Base-by-base conservation (phyloP, 2,888 invertebrate species). In the Sphecodes monilicornis region DNA sequence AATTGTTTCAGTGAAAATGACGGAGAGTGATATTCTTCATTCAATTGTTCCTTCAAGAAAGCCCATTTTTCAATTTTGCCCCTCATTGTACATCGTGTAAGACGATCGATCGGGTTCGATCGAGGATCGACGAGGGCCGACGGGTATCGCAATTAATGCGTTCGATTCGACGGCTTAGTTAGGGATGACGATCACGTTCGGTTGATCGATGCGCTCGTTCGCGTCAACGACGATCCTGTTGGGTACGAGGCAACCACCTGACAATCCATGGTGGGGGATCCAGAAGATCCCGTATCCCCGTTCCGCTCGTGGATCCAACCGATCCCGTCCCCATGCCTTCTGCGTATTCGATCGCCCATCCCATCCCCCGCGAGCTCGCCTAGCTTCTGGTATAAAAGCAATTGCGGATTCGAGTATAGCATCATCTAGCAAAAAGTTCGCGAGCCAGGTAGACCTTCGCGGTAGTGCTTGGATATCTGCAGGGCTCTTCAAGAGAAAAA, bases 331-430 rank as follows among this genome's bases (percentile, higher is more conserved):
- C 82, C 89, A 82, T 87, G 68, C 83, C 83, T 79, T 80, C 60
- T 73, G 87, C 70, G 64, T 75, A 32, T 72, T 71, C 76, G 66
- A 60, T 76, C 64, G 71, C 84, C 88, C 80, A 76, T 87, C 85
- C 89, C 85, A 84, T 85, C 78, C 77, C 82, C 76, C 77, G 82
- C 80, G 81, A 82, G 82, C 66, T 83, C 66, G 75, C 85, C 86
- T 86, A 78, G 78, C 86, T 80, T 77, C 72, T 81, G 88, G 91
- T 93, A 93, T 93, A 93, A 92, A 93, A 93, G 93, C 91, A 86
- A 92, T 93, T 91, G 93, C 90, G 85, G 68, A 88, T 85, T 83
- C 85, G 86, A 84, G 86, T 78, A 85, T 78, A 85, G 76, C 88
- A 87, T 86, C 90, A 88, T 89, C 91, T 87, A 86, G 89, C 86